phyloP scores from a whole-genome alignment of 2,888 invertebrate genomes.

The Camponotus fellah region DNA sequence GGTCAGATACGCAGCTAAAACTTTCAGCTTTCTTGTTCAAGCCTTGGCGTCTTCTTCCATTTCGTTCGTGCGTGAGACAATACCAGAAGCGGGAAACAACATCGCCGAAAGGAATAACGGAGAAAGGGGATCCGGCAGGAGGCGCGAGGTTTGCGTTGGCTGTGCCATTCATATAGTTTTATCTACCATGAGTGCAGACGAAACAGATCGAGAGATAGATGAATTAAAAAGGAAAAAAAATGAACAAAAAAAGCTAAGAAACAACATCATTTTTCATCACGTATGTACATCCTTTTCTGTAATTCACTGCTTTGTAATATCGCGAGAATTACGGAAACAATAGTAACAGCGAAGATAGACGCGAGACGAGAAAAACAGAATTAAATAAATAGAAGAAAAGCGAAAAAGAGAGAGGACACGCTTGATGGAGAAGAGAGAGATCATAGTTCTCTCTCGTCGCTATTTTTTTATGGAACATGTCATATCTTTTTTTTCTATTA shows the following conservation, averaged over 20 bases:
- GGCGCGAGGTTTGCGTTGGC: conserved; percentile 82
- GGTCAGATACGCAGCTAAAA: conserved; percentile 85
- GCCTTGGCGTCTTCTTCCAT: conserved; percentile 70
- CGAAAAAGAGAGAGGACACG: background rate
- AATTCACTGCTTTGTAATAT: conserved; percentile 23
- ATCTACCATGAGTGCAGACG: conserved; percentile 67
- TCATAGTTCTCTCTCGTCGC: conserved; percentile 42
- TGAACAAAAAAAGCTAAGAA: background rate
- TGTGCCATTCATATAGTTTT: conserved; percentile 85
- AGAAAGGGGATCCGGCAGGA: conserved; percentile 59
- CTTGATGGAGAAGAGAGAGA: conserved; percentile 17
- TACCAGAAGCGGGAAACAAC: conserved; percentile 60
- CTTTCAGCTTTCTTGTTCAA: conserved; percentile 69
- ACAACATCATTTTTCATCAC: conserved; percentile 51
- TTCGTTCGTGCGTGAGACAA: conserved; percentile 50
- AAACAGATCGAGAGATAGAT: conserved; percentile 51
- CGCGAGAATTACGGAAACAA: conserved; percentile 15
- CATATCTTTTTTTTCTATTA: conserved; percentile 62
- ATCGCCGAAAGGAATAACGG: conserved; percentile 53
- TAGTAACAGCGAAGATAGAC: conserved; percentile 8
- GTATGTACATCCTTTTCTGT: conserved; percentile 16
- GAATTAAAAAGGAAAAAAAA: background rate
- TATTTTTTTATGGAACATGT: conserved; percentile 61
- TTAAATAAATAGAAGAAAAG: conserved; percentile 8
- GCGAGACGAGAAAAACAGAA: conserved; percentile 13